Evolutionary conservation across 1,140 invertebrate genomes (phyloP), one percentile per base, ranked within the genome.

Genomic region (Helicoverpa armigera): DNA sequence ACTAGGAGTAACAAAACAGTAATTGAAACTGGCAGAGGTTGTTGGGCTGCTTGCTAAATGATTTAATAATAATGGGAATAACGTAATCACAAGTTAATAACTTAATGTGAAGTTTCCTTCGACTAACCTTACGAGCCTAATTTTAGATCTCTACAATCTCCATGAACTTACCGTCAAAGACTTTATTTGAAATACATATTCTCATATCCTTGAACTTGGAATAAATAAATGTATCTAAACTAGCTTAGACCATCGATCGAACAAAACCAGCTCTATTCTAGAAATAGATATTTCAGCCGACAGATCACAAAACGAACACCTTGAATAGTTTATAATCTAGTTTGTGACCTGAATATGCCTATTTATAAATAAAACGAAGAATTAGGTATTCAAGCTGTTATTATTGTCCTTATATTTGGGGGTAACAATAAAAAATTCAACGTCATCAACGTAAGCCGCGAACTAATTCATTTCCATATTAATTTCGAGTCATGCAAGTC

Each of bases 1-100:
- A 76, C 76, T 84, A 82, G 84, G 69, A 86, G 87, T 87, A 86
- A 87, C 88, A 86, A 87, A 89, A 90, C 88, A 92, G 90, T 91
- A 89, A 92, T 88, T 88, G 87, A 89, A 75, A 77, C 79, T 84
- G 87, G 88, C 87, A 83, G 84, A 87, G 74, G 83, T 73, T 81
- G 78, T 91, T 50, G 76, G 76, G 61, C 14, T 70, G 76, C 29
- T 58, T 70, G 35, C 23, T 65, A 69, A 35, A 70, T 70, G 53
- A 79, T 58, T 69, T 56, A 58, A 69, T 69, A 70, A 72, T 72
- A 53, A 51, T 53, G 14, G 53, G 69, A 72, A 72, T 72, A 72
- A 72, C 53, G 23, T 72, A 72, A 74, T 60, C 50, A 23, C 43
- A 69, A 69, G 65, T 69, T 18, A 69, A 69, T 50, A 50, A 69